Evolutionary conservation across 2,113 vertebrate species (phyloP), one percentile per base, ranked within the genome.

Genomic region (Argyrosomus japonicus): DNA sequence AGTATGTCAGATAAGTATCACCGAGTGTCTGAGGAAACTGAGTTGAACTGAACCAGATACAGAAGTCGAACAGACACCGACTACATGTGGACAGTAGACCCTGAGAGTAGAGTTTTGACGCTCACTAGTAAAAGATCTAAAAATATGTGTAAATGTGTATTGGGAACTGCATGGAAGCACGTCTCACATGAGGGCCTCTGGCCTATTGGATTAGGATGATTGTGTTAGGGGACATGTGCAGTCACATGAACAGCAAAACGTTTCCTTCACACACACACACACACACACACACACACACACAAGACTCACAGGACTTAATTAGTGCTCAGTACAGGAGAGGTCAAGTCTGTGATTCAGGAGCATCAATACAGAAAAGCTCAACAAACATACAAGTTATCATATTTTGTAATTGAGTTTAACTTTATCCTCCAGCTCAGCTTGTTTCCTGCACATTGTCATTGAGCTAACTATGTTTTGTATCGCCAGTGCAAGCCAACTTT

Each of bases 151-250:
- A 53, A 1, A 45, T 67, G 25, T 77, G 43, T 54, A 68, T 47
- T 6, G 19, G 23, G 17, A 47, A 47, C 8, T 18, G 23, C 63
- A 63, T 40, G 63, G 19, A 53, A 54, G 23, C 48, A 23, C 4
- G 50, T 70, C 25, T 91, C 91, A 84, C 88, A 63, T 84, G 87
- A 85, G 15, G 21, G 73, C 8, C 6, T 50, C 57, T 60, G 21
- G 62, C 0, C 60, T 83, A 91, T 94, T 92, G 64, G 84, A 93
- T 95, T 95, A 93, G 79, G 53, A 27, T 91, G 77, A 95, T 95
- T 92, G 65, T 83, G 85, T 96, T 94, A 93, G 65, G 65, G 80
- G 58, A 79, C 93, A 88, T 75, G 89, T 92, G 92, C 81, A 75
- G 84, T 94, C 94, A 94, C 92, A 90, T 95, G 92, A 83, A 53